Evolutionary conservation across 37 sponge, comb jelly and placozoan species (phyloP).

Genomic region (Diacarnus erythraeanus): DNA sequence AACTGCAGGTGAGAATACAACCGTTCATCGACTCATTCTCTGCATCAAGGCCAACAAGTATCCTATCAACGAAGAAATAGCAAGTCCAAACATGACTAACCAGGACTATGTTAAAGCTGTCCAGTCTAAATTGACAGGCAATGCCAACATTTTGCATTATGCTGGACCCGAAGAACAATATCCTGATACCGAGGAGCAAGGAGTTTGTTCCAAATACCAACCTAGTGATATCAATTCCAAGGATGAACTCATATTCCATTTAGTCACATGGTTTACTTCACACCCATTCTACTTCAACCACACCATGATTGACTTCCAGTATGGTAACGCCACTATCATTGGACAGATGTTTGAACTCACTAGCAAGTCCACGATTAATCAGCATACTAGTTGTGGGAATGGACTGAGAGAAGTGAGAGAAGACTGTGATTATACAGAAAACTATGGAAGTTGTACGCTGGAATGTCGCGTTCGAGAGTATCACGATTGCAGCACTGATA

Average conservation of each 20-base stretch:
- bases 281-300: neutral
- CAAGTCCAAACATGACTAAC: neutral
- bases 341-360: neutral
- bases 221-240: neutral
- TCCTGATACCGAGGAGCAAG: neutral
- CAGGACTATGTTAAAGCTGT: neutral
- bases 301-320: neutral
- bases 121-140: neutral
- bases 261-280: neutral
- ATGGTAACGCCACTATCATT: neutral
- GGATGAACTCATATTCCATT: neutral
- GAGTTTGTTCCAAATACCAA: neutral
- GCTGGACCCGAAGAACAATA: neutral
- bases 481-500: conserved; percentile 44
- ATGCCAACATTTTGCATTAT: neutral
- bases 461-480: conserved; percentile 19
- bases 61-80: neutral
- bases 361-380: neutral
- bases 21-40: neutral
- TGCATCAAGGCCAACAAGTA: neutral
- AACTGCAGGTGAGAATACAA: too few relatives aligned
- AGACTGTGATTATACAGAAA: conserved; percentile 45
- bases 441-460: neutral
- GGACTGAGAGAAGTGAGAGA: conserved; percentile 64
- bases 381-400: conserved; percentile 52